Evolutionary conservation across 2,888 invertebrate genomes (phyloP), one percentile per base, ranked within the genome.

Genomic region (Philaethria dido): DNA sequence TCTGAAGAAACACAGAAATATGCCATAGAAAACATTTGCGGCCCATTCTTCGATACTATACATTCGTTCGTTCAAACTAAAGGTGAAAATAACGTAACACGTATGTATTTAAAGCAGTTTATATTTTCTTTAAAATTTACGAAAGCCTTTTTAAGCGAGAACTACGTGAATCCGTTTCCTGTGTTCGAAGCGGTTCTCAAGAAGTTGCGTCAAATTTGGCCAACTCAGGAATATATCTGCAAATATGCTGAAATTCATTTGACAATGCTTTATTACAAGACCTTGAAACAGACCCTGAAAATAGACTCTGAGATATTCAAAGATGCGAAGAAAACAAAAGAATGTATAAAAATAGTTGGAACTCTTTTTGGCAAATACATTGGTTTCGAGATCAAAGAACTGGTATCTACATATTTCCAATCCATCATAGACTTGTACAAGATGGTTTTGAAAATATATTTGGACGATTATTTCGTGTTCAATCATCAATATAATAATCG

Each of bases 191-290:
- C 68, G 42, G 69, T 86, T 18, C 68, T 78, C 1, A 66, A 63
- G 36, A 81, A 82, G 73, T 72, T 81, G 73, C 77, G 78, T 8
- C 76, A 66, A 8, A 64, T 81, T 20, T 69, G 87, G 57, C 80
- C 84, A 0, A 74, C 81, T 36, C 82, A 85, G 42, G 64, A 75
- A 64, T 69, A 83, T 67, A 84, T 87, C 33, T 61, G 72, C 0
- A 71, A 61, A 25, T 85, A 83, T 66, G 77, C 77, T 0, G 61
- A 72, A 5, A 68, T 87, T 54, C 84, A 87, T 71, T 70, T 85
- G 16, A 84, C 77, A 0, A 86, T 86, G 81, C 70, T 85, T 22
- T 88, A 81, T 69, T 83, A 72, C 54, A 86, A 83, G 70, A 73
- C 86, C 1, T 73, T 88, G 8, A 77, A 80, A 44, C 77, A 82